Base-by-base conservation (phyloP, 2,797 vertebrate genomes). In the Myoxocephalus aenaeus region DNA sequence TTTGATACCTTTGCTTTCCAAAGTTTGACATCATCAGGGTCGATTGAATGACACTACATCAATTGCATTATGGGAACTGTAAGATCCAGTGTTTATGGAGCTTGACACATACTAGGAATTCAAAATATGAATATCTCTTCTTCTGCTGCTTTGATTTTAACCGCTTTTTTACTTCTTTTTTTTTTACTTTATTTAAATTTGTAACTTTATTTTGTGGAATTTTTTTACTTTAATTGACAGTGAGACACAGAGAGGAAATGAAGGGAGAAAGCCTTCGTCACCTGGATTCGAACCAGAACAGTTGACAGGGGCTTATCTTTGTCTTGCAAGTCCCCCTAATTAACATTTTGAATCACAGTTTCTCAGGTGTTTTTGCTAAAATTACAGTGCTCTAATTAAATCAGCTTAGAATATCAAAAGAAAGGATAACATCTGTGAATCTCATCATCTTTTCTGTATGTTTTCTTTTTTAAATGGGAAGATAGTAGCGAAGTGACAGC, bases 401-500 rank as follows among this genome's bases (percentile, higher is more conserved):
- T 53, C n/a, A 29, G 8, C 20, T 20, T 5, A 42, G 25, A 69
- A 51, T 68, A 63, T 48, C 34, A 51, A 63, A 76, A 75, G 51
- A 75, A 63, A 70, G 46, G 9, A 73, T 68, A 22, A 36, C 7
- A 48, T 48, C 5, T 38, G 40, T 62, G 7, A 56, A 62, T 68
- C 8, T 53, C 13, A 7, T 66, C 8, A 56, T 65, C 15, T 63
- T 69, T 56, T 54, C 3, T 57, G 5, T 56, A 29, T 38, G 7
- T 71, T 70, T 42, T 12, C 3, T 25, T 25, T 58, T 54, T 38
- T 11, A 25, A 40, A 50, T 12, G 0, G n/a, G 57, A 46, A 50
- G 7, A 17, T 13, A 63, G 61, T 38, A 34, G 56, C 25, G 34
- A n/a, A 68, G 56, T 68, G 71, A 82, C 62, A 85, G 81, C 73